phyloP scores from a whole-genome alignment of 2,797 vertebrate species.

The Notolepis coatsorum region DNA sequence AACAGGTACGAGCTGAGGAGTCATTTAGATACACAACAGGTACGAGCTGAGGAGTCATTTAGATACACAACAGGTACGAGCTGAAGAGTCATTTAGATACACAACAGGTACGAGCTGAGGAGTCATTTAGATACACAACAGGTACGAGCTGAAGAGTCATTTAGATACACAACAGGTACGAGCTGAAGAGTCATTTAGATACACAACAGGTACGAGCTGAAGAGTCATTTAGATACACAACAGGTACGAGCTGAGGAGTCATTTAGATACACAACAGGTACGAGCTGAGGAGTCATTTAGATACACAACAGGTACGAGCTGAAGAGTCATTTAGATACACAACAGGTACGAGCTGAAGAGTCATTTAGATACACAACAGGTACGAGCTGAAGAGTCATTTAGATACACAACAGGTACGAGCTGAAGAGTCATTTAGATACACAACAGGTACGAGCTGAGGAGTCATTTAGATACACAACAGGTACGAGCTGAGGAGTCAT shows the following conservation, averaged over 20 bases:
- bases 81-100: conserved; percentile 72
- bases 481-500: conserved; percentile 73
- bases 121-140: conserved; percentile 93
- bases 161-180: conserved; percentile 95
- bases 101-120: conserved; percentile 86
- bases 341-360: conserved; percentile 84
- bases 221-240: conserved; percentile 86
- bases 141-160: conserved; percentile 73
- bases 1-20: conserved; percentile 84
- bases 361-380: conserved; percentile 97
- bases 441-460: conserved; percentile 86
- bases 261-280: conserved; percentile 97
- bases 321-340: conserved; percentile 81
- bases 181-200: conserved; percentile 4
- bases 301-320: conserved; percentile 90
- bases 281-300: background rate
- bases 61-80: conserved; percentile 92
- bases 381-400: conserved; percentile 62
- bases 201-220: conserved; percentile 89
- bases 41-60: conserved; percentile 62
- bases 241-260: conserved; percentile 82
- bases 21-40: conserved; percentile 97
- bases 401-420: conserved; percentile 92
- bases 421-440: conserved; percentile 72
- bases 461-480: conserved; percentile 93